phyloP scores from a whole-genome alignment of 2,113 vertebrate genomes.

The human region GRCh38 chr2:145314501-145315000 shows the following conservation, averaged over 20 bases:
- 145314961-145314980: background rate
- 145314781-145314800: background rate
- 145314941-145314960: background rate
- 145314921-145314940: rapidly evolving
- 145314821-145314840: background rate
- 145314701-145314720: no score
- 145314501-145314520: background rate
- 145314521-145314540: background rate
- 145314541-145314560: background rate
- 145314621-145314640: background rate
- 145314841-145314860: background rate
- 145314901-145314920: no score
- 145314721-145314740: background rate
- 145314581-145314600: background rate
- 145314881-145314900: background rate
- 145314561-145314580: conserved; percentile 10
- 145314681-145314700: background rate
- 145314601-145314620: background rate
- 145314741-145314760: background rate
- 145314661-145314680: background rate
- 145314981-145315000: background rate
- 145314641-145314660: background rate
- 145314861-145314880: background rate
- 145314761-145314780: background rate
- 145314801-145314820: background rate